Evolutionary conservation across 2,888 invertebrate genomes (phyloP).

Genomic region (Phengaris arion): DNA sequence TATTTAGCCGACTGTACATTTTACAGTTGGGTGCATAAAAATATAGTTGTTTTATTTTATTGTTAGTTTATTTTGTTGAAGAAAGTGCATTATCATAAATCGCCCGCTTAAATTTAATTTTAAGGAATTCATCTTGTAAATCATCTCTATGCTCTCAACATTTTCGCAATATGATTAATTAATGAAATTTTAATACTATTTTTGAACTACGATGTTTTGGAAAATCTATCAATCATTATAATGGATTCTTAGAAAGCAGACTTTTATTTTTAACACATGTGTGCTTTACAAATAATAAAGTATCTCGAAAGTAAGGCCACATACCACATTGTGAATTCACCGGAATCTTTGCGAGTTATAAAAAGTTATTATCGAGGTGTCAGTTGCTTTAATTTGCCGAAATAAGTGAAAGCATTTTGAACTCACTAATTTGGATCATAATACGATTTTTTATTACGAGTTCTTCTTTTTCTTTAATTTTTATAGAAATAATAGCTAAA

Average conservation of each 20-base stretch:
- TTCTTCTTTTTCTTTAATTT: not conserved
- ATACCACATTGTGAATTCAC: not conserved
- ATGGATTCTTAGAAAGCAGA: no score
- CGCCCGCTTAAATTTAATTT: not conserved
- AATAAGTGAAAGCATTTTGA: not conserved
- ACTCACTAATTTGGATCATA: not conserved
- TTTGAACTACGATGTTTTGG: no score
- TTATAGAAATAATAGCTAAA: no score
- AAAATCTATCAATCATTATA: no score
- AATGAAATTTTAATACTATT: not conserved
- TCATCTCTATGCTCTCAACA: not conserved
- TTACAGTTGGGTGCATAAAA: conserved; percentile 21
- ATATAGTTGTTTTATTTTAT: not conserved
- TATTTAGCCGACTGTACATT: not conserved
- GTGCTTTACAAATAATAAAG: no score
- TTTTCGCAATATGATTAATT: not conserved
- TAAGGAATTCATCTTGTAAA: not conserved
- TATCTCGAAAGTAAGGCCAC: not conserved
- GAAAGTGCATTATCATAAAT: conserved; percentile 21
- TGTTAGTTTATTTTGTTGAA: conserved; percentile 3
- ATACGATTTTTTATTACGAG: not conserved
- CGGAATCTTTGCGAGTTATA: not conserved
- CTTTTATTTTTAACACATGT: no score
- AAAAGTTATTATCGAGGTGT: conserved; percentile 6
- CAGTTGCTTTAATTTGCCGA: not conserved